Evolutionary conservation across 1,140 invertebrate genomes (phyloP).

Genomic region (Penaeus chinensis): DNA sequence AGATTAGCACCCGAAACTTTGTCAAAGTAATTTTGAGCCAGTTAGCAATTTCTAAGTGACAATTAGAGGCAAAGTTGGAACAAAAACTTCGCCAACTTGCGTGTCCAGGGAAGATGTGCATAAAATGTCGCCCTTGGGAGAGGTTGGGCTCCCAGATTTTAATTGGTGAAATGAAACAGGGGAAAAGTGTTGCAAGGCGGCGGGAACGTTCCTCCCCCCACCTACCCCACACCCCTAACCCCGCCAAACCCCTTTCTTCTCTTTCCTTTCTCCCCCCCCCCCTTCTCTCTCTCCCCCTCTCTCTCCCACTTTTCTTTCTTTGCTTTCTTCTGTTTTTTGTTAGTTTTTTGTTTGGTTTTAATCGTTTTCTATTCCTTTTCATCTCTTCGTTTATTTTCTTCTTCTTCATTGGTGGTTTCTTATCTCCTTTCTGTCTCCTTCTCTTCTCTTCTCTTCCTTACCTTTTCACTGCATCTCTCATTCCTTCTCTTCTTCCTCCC

Average conservation of each 20-base stretch:
- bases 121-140: constrained; percentile 40
- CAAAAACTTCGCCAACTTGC: constrained; percentile 45
- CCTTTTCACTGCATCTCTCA: too few relatives aligned
- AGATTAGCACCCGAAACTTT: constrained; percentile 58
- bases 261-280: neutral
- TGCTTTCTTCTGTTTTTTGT: too few relatives aligned
- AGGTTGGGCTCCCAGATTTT: constrained; percentile 39
- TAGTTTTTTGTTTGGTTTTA: too few relatives aligned
- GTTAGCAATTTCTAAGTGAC: constrained; percentile 61
- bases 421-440: too few relatives aligned
- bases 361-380: too few relatives aligned
- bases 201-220: neutral
- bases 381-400: too few relatives aligned
- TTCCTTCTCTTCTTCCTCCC: too few relatives aligned
- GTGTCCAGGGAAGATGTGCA: constrained; percentile 46
- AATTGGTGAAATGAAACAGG: constrained; percentile 20
- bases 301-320: too few relatives aligned
- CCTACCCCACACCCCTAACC: constrained; percentile 8
- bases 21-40: constrained; percentile 57
- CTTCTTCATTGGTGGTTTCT: too few relatives aligned
- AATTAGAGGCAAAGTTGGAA: constrained; percentile 55
- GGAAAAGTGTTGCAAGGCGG: constrained; percentile 1
- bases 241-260: neutral
- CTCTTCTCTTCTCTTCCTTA: too few relatives aligned
- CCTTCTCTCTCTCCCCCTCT: too few relatives aligned